Evolutionary conservation across 2,797 vertebrate genomes (phyloP), one percentile per base, ranked within the genome.

Genomic region (Paratrypauchen microcephalus): DNA sequence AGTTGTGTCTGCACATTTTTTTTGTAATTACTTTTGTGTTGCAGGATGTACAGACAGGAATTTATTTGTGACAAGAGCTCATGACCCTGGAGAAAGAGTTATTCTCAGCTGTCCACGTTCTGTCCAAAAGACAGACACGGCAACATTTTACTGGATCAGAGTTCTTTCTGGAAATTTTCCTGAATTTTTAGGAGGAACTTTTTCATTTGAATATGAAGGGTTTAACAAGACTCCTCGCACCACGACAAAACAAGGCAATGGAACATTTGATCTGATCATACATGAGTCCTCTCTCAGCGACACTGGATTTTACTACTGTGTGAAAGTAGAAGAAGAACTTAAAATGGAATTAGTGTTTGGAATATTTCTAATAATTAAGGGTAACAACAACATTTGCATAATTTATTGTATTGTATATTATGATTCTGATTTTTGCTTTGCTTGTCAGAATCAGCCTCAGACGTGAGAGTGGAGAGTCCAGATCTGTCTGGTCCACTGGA

Each of bases 261-360:
- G 21, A 65, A 2, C 0, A 19, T 83, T 77, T 66, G 5, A 23
- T 21, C 69, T 89, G 54, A 0, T 1, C 18, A 73, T 89, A 32
- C 2, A 21, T 32, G 2, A 32, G 30, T 32, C 30, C 4, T 4
- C 30, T 1, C 8, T 5, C 1, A 71, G 0, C 3, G 83, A 88
- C 71, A 11, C 66, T 60, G 80, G 57, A 45, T 0, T 86, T 77
- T 87, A 88, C 55, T 66, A 47, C 19, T 89, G 86, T 65, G 0
- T 76, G 0, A 68, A 50, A 70, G 28, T 0, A 1, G 13, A 63
- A 45, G 19, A 32, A 32, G 2, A 26, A 26, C 24, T 6, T 60
- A 1, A 0, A 5, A 26, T 63, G 61, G 16, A 2, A 2, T 63
- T 63, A 16, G 21, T 9, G 6, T 3, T 0, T 16, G 61, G 7